Evolutionary conservation across 2,797 vertebrate genomes (phyloP).

Genomic region (Enoplosus armatus): DNA sequence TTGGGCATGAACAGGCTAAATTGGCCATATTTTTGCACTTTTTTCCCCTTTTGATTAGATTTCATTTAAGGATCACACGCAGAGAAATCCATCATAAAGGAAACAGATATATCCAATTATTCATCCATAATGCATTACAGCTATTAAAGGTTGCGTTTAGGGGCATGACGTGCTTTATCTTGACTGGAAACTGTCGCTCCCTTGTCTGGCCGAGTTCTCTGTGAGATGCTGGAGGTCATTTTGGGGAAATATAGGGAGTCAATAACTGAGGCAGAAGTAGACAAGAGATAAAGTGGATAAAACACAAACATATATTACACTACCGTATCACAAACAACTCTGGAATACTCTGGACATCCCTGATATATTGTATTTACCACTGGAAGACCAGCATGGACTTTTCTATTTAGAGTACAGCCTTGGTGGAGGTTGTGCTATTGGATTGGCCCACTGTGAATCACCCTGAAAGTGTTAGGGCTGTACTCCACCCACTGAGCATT

Average conservation of each 20-base stretch:
- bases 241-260: slow-evolving; percentile 31
- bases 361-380: slow-evolving; percentile 37
- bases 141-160: slow-evolving; percentile 21
- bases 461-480: slow-evolving; percentile 8
- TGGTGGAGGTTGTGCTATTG: neutral
- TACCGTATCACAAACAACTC: slow-evolving; percentile 24
- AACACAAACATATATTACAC: slow-evolving; percentile 20
- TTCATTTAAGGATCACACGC: slow-evolving; percentile 22
- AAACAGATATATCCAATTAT: slow-evolving; percentile 14
- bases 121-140: slow-evolving; percentile 6
- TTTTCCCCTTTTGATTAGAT: too few species aligned
- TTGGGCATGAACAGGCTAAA: neutral
- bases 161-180: slow-evolving; percentile 11
- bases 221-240: slow-evolving; percentile 14
- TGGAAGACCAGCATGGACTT: slow-evolving; percentile 13
- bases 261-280: slow-evolving; percentile 43
- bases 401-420: slow-evolving; percentile 28
- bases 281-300: slow-evolving; percentile 26
- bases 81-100: slow-evolving; percentile 12
- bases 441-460: slow-evolving; percentile 4
- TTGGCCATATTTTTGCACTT: neutral
- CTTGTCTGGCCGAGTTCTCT: neutral
- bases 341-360: slow-evolving; percentile 2
- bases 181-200: neutral
- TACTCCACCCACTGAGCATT: slow-evolving; percentile 38